These are phyloP conservation scores for Gobius niger DNA, from an alignment of 2,113 vertebrate species.

Conservation along the genomic window DNA sequence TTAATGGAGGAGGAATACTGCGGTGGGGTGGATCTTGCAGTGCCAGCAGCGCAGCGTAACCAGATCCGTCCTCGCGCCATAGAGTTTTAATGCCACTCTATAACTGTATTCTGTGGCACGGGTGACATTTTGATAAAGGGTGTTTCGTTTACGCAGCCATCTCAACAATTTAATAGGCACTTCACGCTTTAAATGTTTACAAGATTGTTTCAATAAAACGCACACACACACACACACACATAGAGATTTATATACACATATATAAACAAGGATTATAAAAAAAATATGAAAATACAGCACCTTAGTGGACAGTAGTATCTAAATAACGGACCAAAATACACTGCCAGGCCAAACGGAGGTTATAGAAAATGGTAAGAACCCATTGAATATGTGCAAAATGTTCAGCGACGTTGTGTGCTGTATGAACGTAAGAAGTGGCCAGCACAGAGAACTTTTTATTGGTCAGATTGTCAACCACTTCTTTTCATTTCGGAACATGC, in stretches of 20 bases:
- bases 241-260: slow-evolving; percentile 27
- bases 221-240: slow-evolving; percentile 19
- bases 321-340: slow-evolving; percentile 19
- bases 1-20: neutral
- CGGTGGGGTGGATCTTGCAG: neutral
- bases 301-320: slow-evolving; percentile 17
- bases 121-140: slow-evolving; percentile 4
- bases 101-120: neutral
- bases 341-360: neutral
- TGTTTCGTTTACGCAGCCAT: slow-evolving; percentile 9
- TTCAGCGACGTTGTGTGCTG: too few species aligned
- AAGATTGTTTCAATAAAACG: neutral
- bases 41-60: neutral
- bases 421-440: too few species aligned
- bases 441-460: too few species aligned
- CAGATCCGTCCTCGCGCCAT: neutral
- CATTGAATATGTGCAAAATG: too few species aligned
- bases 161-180: neutral
- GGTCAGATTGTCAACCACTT: too few species aligned
- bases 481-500: too few species aligned
- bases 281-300: slow-evolving; percentile 46
- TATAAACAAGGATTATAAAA: slow-evolving; percentile 43
- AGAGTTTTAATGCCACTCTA: slow-evolving; percentile 4
- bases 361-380: too few species aligned
- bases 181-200: slow-evolving; percentile 13